Evolutionary conservation across 2,888 invertebrate species (phyloP).

Genomic region (Orchesellides sinensis): DNA sequence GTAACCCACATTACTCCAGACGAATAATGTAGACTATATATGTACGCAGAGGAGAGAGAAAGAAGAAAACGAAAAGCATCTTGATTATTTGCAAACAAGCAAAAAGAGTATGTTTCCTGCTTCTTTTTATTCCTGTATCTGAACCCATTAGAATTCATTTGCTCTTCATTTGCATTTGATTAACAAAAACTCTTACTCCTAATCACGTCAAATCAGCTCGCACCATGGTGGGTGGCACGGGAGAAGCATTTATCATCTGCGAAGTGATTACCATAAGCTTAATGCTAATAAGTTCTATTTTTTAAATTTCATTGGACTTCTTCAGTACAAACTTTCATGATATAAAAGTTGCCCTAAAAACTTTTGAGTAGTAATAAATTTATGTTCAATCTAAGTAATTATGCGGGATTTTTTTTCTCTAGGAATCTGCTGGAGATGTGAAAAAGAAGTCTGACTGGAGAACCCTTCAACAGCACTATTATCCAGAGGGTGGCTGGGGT

Average conservation of each 20-base stretch:
- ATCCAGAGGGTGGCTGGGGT: slow-evolving; percentile 93
- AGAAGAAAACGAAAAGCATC: no score
- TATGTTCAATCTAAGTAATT: no score
- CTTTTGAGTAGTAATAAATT: no score
- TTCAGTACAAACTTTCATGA: no score
- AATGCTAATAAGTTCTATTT: no score
- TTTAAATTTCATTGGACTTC: no score
- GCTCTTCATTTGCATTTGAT: slow-evolving; percentile 13
- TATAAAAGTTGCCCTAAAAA: no score
- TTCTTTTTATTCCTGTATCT: background rate
- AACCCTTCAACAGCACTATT: slow-evolving; percentile 85
- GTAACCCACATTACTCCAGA: no score
- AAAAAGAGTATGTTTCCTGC: background rate
- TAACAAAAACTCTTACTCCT: background rate
- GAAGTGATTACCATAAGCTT: background rate
- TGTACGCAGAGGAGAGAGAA: no score
- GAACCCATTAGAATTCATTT: slow-evolving; percentile 21
- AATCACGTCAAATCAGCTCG: background rate
- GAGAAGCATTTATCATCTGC: slow-evolving; percentile 6
- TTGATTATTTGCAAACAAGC: no score
- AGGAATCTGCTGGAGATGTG: slow-evolving; percentile 69
- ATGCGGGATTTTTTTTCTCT: background rate
- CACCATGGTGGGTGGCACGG: background rate
- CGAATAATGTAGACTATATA: no score
- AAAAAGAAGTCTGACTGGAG: slow-evolving; percentile 74